Base-by-base conservation (phyloP, 2,113 vertebrate genomes). In the Cheirogaleus medius region DNA sequence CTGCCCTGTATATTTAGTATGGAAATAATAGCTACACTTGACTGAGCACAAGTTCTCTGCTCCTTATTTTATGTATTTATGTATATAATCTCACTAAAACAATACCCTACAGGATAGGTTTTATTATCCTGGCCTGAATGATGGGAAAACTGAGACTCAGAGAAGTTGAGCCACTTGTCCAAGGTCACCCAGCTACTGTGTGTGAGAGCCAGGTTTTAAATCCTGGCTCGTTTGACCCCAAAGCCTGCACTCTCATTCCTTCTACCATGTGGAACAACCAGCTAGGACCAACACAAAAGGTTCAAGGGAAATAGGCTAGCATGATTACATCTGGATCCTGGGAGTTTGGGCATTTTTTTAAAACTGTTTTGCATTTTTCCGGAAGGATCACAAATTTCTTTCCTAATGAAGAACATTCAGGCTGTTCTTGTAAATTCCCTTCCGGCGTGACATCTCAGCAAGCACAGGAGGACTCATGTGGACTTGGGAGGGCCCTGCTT, bases 331-430 rank as follows among this genome's bases (percentile, higher is more conserved):
- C 47, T 47, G 37, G 27, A 44, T 13, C 21, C 52, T 17, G 34
- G 63, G 25, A 44, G 6, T 25, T 32, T 14, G 34, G 58, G 21
- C 25, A 32, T 54, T 78, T 78, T 87, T 60, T 90, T 52, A 6
- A 44, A 78, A 12, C 63, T 77, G 27, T 69, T 94, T 91, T 54
- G 14, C n/a, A 54, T 83, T 73, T 87, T 37, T 93, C 25, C 71
- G 13, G 11, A 77, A 74, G 37, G 34, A 42, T n/a, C 21, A 15
- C 58, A 80, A 21, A 32, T 87, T 47, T 90, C 14, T 60, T 27
- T 73, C 39, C 1, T 73, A n/a, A 71, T 12, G 39, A 83, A 91
- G 25, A 54, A 17, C 3, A 64, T 56, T 54, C 20, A 20, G 39
- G 1, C 8, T 78, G 11, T 23, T 68, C 68, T 87, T 56, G 44